Percentiles rank a stretch among this genome's conserved stretches.
Conservation (phyloP, 2,113 vertebrate species). For the Stomatorhinus ivindoensis region DNA sequence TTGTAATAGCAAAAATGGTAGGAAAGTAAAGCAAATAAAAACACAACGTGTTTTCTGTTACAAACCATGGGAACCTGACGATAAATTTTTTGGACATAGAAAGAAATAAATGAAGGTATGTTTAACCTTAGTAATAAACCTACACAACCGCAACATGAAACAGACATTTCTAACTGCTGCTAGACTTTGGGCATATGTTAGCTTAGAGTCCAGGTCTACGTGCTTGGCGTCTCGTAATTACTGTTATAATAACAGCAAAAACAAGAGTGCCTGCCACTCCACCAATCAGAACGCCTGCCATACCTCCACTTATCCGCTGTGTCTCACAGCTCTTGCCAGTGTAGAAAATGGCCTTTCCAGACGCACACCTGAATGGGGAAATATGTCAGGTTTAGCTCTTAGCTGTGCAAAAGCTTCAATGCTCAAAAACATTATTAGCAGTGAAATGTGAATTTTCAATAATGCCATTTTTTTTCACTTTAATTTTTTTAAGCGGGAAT, state of each 20-base stretch:
- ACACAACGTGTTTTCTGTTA: background rate
- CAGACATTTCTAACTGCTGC: background rate
- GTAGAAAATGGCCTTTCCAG: conserved; percentile 41
- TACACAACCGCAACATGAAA: background rate
- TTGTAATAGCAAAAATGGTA: background rate
- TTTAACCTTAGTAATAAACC: background rate
- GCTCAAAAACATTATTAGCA: background rate
- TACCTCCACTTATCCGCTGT: conserved; percentile 26
- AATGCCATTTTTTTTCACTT: background rate
- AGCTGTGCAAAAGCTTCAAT: background rate
- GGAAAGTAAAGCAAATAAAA: background rate
- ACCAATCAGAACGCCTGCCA: conserved; percentile 47
- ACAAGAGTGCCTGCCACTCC: conserved; percentile 34
- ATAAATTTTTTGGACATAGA: background rate
- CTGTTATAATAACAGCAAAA: conserved; percentile 40
- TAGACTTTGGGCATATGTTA: background rate
- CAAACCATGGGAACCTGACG: background rate
- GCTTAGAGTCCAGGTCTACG: background rate
- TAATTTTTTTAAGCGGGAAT: background rate
- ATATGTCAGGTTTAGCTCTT: background rate
- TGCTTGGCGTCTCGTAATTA: conserved; percentile 19
- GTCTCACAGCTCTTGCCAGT: conserved; percentile 44
- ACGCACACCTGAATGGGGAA: conserved; percentile 40
- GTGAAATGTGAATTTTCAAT: background rate
- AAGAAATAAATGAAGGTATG: background rate